Evolutionary conservation across 2,113 vertebrate genomes (phyloP).

Genomic region (Ammodytes marinus): DNA sequence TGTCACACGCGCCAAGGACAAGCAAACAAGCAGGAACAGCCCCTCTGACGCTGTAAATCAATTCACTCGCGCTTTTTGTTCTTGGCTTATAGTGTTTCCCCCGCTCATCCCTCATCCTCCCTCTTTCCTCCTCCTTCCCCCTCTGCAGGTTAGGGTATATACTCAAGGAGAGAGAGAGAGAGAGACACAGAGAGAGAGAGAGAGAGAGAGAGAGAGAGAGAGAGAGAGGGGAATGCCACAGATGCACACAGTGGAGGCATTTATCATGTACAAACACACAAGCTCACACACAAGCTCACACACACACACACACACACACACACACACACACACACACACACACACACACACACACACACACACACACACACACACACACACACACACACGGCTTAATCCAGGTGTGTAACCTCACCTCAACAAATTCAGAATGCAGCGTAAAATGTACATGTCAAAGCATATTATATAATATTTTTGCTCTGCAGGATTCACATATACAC

Average conservation of each 20-base stretch:
- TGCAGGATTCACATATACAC: slow-evolving; percentile 36
- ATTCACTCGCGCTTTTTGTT: slow-evolving; percentile 36
- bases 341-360: slow-evolving; percentile 5
- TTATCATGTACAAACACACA: slow-evolving; percentile 15
- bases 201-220: too few relatives aligned
- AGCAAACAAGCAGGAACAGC: slow-evolving; percentile 45
- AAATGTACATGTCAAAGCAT: slow-evolving; percentile 36
- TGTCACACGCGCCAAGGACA: slow-evolving; percentile 58
- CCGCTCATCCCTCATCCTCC: slow-evolving; percentile 43
- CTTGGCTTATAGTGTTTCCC: slow-evolving; percentile 33
- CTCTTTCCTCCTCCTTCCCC: slow-evolving; percentile 8
- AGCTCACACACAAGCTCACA: neutral
- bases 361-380: neutral
- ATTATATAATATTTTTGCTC: slow-evolving; percentile 11
- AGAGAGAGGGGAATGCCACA: slow-evolving; percentile 23
- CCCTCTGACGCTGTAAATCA: slow-evolving; percentile 52
- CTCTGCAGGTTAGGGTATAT: slow-evolving; percentile 3
- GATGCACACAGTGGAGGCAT: slow-evolving; percentile 33
- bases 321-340: neutral
- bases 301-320: neutral
- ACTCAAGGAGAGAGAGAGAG: slow-evolving; percentile 1
- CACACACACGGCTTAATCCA: neutral
- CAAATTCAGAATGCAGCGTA: neutral
- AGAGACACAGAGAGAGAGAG: neutral
- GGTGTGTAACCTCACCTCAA: neutral